These are phyloP conservation scores for Anoplophora glabripennis DNA, from an alignment of 1,140 invertebrate genomes.

Conservation along the genomic window DNA sequence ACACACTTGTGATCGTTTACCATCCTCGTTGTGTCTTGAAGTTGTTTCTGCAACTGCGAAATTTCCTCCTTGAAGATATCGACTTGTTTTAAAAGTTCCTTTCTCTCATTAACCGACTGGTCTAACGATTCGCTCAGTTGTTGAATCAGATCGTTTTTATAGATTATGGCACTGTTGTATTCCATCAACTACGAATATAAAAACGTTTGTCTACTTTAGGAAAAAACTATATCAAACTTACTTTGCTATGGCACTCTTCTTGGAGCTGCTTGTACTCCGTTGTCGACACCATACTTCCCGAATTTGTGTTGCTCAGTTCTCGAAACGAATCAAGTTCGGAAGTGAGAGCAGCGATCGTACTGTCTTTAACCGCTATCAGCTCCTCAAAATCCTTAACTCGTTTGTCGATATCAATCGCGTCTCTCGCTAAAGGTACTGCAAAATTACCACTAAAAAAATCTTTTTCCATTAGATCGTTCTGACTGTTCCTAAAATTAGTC, in stretches of 20 bases:
- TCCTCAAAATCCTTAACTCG: constrained; percentile 49
- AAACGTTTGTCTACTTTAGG: not conserved
- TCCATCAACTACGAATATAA: constrained; percentile 57
- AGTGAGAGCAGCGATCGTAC: constrained; percentile 47
- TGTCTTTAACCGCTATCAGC: constrained; percentile 49
- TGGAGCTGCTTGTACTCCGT: constrained; percentile 54
- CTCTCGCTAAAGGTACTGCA: constrained; percentile 18
- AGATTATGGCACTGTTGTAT: constrained; percentile 57
- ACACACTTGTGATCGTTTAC: constrained; percentile 22
- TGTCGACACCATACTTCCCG: constrained; percentile 48
- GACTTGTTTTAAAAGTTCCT: constrained; percentile 59
- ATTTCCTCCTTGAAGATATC: constrained; percentile 61
- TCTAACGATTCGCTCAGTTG: constrained; percentile 61
- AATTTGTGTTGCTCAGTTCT: constrained; percentile 41
- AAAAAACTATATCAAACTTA: constrained; percentile 11
- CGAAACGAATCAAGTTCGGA: constrained; percentile 49
- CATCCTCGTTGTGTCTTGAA: constrained; percentile 32
- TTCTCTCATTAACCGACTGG: constrained; percentile 56
- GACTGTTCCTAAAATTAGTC: constrained; percentile 28
- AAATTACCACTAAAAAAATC: constrained; percentile 18
- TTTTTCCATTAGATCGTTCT: constrained; percentile 16
- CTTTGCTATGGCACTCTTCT: constrained; percentile 50
- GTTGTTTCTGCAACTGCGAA: constrained; percentile 54
- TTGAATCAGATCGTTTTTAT: constrained; percentile 59
- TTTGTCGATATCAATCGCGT: constrained; percentile 41